phyloP scores from a whole-genome alignment of 2,797 vertebrate genomes.

The Synanceia verrucosa region DNA sequence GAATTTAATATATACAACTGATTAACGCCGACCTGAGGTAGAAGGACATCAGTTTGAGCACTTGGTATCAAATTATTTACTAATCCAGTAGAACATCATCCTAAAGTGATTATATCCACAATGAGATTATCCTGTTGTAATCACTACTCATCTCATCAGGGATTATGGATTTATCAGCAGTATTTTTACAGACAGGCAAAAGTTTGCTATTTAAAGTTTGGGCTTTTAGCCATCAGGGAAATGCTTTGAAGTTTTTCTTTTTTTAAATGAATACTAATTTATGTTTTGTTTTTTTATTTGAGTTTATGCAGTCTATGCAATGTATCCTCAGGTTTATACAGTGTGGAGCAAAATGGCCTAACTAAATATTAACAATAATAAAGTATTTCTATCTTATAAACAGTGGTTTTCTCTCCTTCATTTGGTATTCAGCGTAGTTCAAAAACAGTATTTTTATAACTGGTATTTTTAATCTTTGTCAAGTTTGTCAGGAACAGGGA shows the following conservation, averaged over 20 bases:
- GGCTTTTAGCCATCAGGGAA: slow-evolving; percentile 4
- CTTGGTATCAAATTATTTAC: background rate
- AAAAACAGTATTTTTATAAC: slow-evolving; percentile 34
- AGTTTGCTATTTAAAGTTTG: background rate
- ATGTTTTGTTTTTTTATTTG: background rate
- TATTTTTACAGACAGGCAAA: background rate
- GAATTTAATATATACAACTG: background rate
- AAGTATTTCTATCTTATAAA: background rate
- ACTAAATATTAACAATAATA: slow-evolving; percentile 11
- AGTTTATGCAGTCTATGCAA: slow-evolving; percentile 26
- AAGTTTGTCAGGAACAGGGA: background rate
- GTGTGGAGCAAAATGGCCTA: background rate
- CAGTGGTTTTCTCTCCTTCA: background rate
- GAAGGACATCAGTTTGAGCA: background rate
- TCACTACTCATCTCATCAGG: background rate
- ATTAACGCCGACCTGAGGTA: background rate
- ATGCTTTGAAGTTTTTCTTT: background rate
- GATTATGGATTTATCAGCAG: background rate
- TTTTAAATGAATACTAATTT: background rate
- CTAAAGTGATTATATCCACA: background rate
- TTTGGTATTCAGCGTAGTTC: background rate
- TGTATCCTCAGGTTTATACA: slow-evolving; percentile 33
- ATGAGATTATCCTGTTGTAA: background rate
- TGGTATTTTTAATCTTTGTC: background rate
- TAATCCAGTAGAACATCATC: background rate